Conservation (phyloP, 2,888 invertebrate genomes). For the Catocala fraxini region DNA sequence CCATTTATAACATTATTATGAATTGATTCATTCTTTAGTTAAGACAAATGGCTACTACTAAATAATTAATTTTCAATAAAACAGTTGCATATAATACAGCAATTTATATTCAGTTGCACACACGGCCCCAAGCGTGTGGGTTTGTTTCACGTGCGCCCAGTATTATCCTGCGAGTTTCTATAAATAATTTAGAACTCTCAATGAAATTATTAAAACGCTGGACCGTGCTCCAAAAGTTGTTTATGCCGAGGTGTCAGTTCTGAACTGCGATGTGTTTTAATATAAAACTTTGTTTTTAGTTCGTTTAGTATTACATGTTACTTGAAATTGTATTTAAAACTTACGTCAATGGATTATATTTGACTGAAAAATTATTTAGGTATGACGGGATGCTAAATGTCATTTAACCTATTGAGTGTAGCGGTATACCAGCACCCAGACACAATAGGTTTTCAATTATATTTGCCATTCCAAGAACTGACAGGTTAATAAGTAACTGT, state of each 20-base stretch:
- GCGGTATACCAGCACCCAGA: too few species aligned
- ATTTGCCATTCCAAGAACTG: too few species aligned
- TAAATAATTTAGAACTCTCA: conserved; percentile 59
- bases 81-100: conserved; percentile 66
- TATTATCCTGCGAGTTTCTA: conserved; percentile 51
- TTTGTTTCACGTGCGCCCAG: conserved; percentile 58
- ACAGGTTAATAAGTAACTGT: too few species aligned
- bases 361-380: too few species aligned
- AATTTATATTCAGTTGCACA: conserved; percentile 70
- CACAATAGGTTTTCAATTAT: too few species aligned
- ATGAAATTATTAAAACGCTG: conserved; percentile 55
- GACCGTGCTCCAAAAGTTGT: conserved; percentile 35
- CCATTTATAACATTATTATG: not conserved
- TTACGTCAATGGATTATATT: too few species aligned
- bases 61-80: conserved; percentile 66
- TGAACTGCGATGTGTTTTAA: conserved; percentile 32
- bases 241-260: conserved; percentile 21
- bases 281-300: conserved; percentile 27
- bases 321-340: too few species aligned
- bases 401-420: too few species aligned
- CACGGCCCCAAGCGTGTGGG: conserved; percentile 38
- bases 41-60: conserved; percentile 38
- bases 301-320: not conserved
- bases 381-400: too few species aligned
- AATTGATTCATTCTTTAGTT: not conserved